Evolutionary conservation across 92 coral and sea anemone species (phyloP), one percentile per base, ranked within the genome.

Genomic region (Galaxea fascicularis): DNA sequence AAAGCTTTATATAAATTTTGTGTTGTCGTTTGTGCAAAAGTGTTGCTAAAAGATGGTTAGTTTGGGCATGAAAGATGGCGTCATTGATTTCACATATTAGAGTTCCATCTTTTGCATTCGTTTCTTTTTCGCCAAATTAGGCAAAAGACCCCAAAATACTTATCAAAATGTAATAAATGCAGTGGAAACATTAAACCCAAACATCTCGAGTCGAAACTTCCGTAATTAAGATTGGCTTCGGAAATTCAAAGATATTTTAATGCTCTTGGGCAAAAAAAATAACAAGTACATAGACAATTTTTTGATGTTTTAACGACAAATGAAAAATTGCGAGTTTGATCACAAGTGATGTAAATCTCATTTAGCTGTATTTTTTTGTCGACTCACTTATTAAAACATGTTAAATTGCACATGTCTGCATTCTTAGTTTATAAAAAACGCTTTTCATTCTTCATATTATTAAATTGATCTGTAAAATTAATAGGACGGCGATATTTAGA

Each of bases 41-140:
- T 49, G 83, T 44, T 65, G 83, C 24, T 24, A 73, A 21, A 3
- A 16, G 20, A 76, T 25, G 64, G 11, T 58, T 57, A 68, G 35
- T 58, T 76, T 76, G 35, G 26, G 22, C 35, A 16, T 75, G 18
- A 18, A 44, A 41, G 27, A 44, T 63, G 56, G 54, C 44, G 15
- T 65, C 73, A 65, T 79, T 41, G 84, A 79, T 79, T 51, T 79
- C 13, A 27, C 73, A 39, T 77, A 26, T 64, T 44, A 30, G 14
- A 18, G 51, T 45, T 47, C 16, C 7, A 10, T 4, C 26, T 53
- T 21, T 5, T 71, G 25, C 24, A n/a, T 46, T 24, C 58, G 10
- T 22, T 20, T 30, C 22, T 74, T 58, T 79, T 67, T 49, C n/a
- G 29, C 65, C 84, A 79, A 30, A 79, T 79, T 65, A 65, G 84